Percentiles rank a stretch among this genome's conserved stretches.
These are phyloP conservation scores for Subanguina moxae DNA, from an alignment of 1,140 invertebrate genomes.

Conservation along the genomic window DNA sequence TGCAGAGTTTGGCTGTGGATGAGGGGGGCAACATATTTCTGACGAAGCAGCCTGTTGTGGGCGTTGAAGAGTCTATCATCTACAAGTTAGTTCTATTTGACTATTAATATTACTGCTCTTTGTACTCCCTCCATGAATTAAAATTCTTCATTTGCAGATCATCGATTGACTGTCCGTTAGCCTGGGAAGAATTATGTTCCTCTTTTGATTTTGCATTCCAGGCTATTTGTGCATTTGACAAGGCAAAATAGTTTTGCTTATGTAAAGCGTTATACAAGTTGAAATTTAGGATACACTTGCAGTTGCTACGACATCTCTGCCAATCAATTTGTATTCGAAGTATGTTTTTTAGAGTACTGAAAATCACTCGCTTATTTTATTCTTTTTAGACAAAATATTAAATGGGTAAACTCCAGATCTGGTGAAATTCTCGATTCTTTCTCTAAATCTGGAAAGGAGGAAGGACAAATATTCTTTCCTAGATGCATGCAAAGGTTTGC, in stretches of 20 bases:
- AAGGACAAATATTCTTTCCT: constrained; percentile 55
- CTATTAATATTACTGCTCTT: no score
- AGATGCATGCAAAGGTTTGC: constrained; percentile 42
- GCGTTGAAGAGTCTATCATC: constrained; percentile 48
- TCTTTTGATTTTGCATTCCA: constrained; percentile 51
- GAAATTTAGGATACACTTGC: constrained; percentile 36
- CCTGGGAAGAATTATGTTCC: constrained; percentile 50
- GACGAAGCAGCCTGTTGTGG: constrained; percentile 24
- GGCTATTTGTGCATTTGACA: constrained; percentile 43
- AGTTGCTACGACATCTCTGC: constrained; percentile 39
- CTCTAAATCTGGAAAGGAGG: constrained; percentile 39
- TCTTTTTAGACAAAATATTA: constrained; percentile 47
- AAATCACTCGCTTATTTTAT: constrained; percentile 10
- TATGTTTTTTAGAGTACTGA: constrained; percentile 19
- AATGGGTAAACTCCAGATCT: constrained; percentile 43
- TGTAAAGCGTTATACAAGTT: no score
- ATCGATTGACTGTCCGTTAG: constrained; percentile 47
- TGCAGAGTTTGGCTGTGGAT: constrained; percentile 47
- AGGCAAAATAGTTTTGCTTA: background rate
- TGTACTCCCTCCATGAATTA: no score
- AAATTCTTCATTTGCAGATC: constrained; percentile 32
- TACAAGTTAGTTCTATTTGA: constrained; percentile 32
- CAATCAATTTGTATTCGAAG: constrained; percentile 58
- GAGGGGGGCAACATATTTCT: constrained; percentile 50
- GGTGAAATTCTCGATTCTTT: constrained; percentile 35